Evolutionary conservation across 2,888 invertebrate genomes (phyloP).

Genomic region (Acutogordius australiensis): DNA sequence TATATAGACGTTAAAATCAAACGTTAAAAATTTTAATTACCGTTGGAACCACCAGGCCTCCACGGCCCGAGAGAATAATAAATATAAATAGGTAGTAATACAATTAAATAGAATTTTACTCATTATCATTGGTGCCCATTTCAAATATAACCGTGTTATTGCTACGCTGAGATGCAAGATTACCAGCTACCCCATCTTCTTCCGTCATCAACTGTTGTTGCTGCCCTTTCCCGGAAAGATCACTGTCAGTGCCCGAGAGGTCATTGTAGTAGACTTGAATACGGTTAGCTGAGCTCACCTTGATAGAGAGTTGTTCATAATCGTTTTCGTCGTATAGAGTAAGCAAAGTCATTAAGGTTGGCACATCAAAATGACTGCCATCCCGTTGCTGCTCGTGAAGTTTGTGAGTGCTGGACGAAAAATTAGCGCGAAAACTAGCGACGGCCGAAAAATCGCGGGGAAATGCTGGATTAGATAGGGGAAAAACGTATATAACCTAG

Average conservation of each 20-base stretch:
- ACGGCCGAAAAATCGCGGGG: background rate
- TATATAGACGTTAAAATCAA: no score
- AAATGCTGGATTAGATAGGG: slow-evolving; percentile 1
- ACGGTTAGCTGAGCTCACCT: background rate
- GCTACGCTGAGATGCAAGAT: background rate
- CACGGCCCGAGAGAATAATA: no score
- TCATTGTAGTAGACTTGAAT: background rate
- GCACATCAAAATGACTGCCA: background rate
- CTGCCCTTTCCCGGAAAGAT: background rate
- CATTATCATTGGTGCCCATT: background rate
- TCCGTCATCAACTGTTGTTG: no score
- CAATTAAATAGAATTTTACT: no score
- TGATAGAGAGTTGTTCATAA: background rate
- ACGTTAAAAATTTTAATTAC: no score
- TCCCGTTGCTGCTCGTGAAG: background rate
- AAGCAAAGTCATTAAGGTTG: background rate
- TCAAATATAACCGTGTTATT: background rate
- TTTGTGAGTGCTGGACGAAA: background rate
- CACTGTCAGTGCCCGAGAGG: background rate
- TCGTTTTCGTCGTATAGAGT: background rate
- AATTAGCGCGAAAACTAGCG: background rate
- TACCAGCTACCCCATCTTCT: background rate
- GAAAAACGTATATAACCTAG: background rate
- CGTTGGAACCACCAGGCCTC: no score
- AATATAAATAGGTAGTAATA: no score